Conservation (phyloP, 2,113 vertebrate species). For the Nothocercus nigrocapillus region DNA sequence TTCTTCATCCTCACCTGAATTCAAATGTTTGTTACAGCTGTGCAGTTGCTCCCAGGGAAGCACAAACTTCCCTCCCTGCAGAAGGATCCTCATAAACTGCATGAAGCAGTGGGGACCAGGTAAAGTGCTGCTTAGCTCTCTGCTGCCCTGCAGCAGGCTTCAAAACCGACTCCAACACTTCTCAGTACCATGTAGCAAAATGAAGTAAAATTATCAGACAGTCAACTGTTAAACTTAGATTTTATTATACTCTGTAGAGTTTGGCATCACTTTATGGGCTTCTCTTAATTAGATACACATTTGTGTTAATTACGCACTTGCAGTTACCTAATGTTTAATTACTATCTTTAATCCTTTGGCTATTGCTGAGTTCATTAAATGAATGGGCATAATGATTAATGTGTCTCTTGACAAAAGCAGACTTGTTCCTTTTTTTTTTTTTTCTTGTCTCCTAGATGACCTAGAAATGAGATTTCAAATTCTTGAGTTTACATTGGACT, state of each 20-base stretch:
- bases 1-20: not conserved
- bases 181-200: accelerated
- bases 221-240: not conserved
- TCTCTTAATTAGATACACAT: not conserved
- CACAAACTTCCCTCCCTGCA: not conserved
- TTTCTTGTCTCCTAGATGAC: not conserved
- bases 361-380: not conserved
- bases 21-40: not conserved
- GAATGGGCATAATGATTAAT: not conserved
- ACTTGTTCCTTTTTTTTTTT: not conserved
- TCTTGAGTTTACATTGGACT: not conserved
- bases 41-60: not conserved
- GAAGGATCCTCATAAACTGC: not conserved
- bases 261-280: not conserved
- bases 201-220: not conserved
- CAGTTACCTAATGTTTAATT: not conserved
- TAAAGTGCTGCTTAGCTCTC: not conserved
- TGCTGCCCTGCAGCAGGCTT: accelerated
- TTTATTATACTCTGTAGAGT: not conserved
- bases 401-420: not conserved
- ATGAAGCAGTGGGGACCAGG: not conserved
- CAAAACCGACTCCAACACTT: not conserved
- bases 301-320: not conserved
- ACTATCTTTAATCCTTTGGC: not conserved
- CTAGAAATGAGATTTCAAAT: not conserved